Percentiles rank a stretch among this genome's conserved stretches.
Evolutionary conservation across 2,888 invertebrate species (phyloP).

Genomic region (Lasius platythorax): DNA sequence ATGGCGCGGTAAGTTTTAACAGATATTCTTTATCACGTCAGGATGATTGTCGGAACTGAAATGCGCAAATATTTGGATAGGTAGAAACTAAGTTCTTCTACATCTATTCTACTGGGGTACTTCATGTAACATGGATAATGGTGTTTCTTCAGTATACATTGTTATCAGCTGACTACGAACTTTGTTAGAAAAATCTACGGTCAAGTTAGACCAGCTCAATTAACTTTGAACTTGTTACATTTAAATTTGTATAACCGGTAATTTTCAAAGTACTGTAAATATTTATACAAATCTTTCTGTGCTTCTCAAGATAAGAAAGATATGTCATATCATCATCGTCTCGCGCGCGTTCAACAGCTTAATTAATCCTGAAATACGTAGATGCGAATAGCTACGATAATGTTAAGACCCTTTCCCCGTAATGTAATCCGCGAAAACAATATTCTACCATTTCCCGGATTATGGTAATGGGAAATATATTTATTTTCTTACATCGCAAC

Average conservation of each 20-base stretch:
- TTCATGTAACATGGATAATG: slow-evolving; percentile 51
- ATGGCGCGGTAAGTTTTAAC: slow-evolving; percentile 27
- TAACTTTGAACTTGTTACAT: slow-evolving; percentile 2
- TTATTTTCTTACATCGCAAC: slow-evolving; percentile 42
- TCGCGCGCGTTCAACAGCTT: background rate
- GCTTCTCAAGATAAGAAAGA: background rate
- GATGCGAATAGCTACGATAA: background rate
- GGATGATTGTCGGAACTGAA: slow-evolving; percentile 48
- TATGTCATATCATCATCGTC: background rate
- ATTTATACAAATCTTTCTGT: background rate
- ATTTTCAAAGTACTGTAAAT: slow-evolving; percentile 9
- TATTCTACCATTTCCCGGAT: slow-evolving; percentile 38
- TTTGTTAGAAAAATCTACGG: slow-evolving; percentile 50
- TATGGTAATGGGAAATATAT: slow-evolving; percentile 51
- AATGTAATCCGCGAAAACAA: slow-evolving; percentile 27
- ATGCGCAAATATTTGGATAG: slow-evolving; percentile 56
- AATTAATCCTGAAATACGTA: background rate
- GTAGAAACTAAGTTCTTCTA: slow-evolving; percentile 52
- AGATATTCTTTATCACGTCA: slow-evolving; percentile 48
- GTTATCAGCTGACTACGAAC: slow-evolving; percentile 53
- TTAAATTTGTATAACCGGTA: slow-evolving; percentile 30
- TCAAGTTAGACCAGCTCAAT: slow-evolving; percentile 42
- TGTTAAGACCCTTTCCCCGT: background rate
- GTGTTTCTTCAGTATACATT: slow-evolving; percentile 56
- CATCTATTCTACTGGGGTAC: slow-evolving; percentile 36